phyloP scores from a whole-genome alignment of 2,113 vertebrate genomes.

The Theristicus caerulescens region DNA sequence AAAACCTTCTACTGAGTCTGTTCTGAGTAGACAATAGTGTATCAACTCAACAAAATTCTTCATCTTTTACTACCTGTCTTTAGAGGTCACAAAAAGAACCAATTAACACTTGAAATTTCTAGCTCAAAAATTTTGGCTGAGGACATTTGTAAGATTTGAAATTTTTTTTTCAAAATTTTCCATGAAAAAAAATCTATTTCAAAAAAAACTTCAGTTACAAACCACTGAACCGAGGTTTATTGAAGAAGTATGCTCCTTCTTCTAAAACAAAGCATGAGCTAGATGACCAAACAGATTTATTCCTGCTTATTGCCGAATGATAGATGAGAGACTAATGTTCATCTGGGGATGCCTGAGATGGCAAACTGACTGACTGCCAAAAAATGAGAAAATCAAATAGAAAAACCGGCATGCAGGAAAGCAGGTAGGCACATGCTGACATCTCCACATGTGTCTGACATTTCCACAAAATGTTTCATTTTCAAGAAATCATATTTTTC shows the following conservation, averaged over 20 bases:
- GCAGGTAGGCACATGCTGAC: background rate
- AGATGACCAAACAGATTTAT: background rate
- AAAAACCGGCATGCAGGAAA: background rate
- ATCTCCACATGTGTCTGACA: background rate
- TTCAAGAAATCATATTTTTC: background rate
- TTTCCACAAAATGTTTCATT: background rate
- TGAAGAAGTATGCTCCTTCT: background rate
- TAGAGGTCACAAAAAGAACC: background rate
- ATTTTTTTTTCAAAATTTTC: background rate
- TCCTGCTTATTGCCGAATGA: fast-evolving
- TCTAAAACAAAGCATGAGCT: background rate
- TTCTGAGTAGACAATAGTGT: background rate
- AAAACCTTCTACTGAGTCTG: background rate
- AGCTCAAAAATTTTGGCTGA: background rate
- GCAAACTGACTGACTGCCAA: background rate
- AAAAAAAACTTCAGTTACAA: background rate
- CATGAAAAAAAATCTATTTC: background rate
- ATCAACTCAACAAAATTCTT: background rate
- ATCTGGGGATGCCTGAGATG: background rate
- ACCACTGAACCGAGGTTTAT: background rate
- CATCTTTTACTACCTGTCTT: background rate
- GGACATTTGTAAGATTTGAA: background rate
- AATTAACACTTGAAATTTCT: background rate
- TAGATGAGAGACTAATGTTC: background rate
- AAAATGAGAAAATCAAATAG: background rate